Evolutionary conservation across 2,797 vertebrate genomes (phyloP).

Genomic region (Hephaestus fuliginosus): DNA sequence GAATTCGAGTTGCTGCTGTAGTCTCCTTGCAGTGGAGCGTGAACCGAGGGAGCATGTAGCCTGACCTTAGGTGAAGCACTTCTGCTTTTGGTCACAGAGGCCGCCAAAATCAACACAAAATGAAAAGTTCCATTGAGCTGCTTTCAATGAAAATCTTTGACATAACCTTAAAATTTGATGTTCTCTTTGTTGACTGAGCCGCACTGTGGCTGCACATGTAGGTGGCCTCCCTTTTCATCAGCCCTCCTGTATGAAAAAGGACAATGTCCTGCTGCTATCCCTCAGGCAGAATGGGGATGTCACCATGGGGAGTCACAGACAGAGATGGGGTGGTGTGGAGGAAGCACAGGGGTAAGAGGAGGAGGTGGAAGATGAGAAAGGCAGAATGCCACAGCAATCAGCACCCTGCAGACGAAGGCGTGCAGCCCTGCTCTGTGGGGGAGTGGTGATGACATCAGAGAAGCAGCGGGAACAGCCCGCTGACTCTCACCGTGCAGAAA

Average conservation of each 20-base stretch:
- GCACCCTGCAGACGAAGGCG: constrained; percentile 44
- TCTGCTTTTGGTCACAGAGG: no score
- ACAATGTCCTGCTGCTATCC: constrained; percentile 48
- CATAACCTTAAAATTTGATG: background rate
- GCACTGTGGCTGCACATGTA: background rate
- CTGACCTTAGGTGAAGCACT: no score
- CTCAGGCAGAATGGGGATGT: constrained; percentile 37
- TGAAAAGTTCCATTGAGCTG: no score
- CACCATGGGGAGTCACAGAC: constrained; percentile 42
- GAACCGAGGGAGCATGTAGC: no score
- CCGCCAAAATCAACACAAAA: no score
- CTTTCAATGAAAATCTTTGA: no score
- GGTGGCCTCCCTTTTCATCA: constrained; percentile 39
- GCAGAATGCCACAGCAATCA: constrained; percentile 56
- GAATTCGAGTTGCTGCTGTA: no score
- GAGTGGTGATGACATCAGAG: constrained; percentile 69
- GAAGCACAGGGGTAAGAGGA: constrained; percentile 12
- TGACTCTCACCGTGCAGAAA: constrained; percentile 31
- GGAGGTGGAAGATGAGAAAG: constrained; percentile 12
- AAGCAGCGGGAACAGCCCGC: constrained; percentile 47
- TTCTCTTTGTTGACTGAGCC: constrained; percentile 14
- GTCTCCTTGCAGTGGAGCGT: no score
- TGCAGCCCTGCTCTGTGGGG: constrained; percentile 46
- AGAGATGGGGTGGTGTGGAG: constrained; percentile 24
- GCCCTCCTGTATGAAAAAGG: constrained; percentile 19